Percentiles rank a stretch among this genome's conserved stretches.
phyloP scores from a whole-genome alignment of 2,797 vertebrate genomes.

The Tympanoctomys barrerae region DNA sequence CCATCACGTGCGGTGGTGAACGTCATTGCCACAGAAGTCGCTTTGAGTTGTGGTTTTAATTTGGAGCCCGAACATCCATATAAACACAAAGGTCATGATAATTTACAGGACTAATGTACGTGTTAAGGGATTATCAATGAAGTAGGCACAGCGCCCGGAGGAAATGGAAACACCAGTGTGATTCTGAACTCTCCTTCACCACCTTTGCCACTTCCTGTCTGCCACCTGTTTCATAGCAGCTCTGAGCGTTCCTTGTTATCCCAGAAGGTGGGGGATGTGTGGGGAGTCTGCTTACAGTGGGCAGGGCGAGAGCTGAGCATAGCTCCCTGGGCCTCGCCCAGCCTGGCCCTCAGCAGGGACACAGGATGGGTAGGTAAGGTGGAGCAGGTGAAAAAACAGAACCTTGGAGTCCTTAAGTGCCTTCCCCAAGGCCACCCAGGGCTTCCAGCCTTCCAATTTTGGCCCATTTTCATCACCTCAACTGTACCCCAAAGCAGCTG shows the following conservation, averaged over 20 bases:
- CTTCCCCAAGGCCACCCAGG: not conserved
- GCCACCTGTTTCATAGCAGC: not conserved
- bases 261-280: not conserved
- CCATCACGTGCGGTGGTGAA: not conserved
- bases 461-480: not conserved
- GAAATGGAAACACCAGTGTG: rapidly evolving
- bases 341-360: not conserved
- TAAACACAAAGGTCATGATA: not conserved
- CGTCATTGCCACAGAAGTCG: not conserved
- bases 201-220: not conserved
- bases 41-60: conserved; percentile 36
- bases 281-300: not conserved
- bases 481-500: rapidly evolving
- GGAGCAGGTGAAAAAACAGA: not conserved
- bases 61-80: not conserved
- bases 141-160: not conserved
- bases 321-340: not conserved
- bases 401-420: not conserved
- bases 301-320: not conserved
- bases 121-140: not conserved
- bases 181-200: not conserved
- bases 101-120: not conserved
- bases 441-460: not conserved
- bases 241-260: not conserved
- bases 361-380: not conserved